These are phyloP conservation scores for Uromys caudimaculatus DNA, from an alignment of 2,797 vertebrate species.

Conservation along the genomic window DNA sequence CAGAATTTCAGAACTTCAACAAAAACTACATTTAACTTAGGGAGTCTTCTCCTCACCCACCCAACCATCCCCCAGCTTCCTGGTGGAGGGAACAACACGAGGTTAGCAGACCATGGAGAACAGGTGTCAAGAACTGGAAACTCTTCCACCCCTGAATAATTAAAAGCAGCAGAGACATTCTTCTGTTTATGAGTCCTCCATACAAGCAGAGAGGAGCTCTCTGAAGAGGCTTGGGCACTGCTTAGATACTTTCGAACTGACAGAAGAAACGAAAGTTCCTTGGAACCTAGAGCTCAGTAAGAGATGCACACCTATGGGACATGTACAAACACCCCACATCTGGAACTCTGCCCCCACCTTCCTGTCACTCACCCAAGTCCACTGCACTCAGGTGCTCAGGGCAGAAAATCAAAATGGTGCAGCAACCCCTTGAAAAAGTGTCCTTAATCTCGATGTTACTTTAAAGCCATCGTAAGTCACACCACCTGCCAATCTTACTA, in stretches of 20 bases:
- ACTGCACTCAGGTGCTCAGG: not conserved
- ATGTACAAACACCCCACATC: conserved; percentile 27
- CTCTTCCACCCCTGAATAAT: conserved; percentile 39
- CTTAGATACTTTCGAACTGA: conserved; percentile 8
- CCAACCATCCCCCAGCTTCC: not conserved
- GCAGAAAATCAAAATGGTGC: conserved; percentile 78
- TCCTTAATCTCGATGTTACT: conserved; percentile 83
- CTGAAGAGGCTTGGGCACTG: not conserved
- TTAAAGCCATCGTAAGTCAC: conserved; percentile 87
- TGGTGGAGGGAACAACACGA: not conserved
- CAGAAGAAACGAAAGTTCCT: not conserved
- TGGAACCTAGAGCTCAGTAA: not conserved
- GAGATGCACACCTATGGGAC: not conserved
- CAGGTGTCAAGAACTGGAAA: conserved; percentile 25
- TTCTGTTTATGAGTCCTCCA: not conserved
- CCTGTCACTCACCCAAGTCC: not conserved
- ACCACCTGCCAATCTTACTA: conserved; percentile 74
- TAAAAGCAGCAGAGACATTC: conserved; percentile 10
- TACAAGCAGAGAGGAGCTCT: not conserved
- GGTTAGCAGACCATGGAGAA: not conserved
- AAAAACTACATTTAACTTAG: conserved; percentile 42
- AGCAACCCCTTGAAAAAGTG: conserved; percentile 83
- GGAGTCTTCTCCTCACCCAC: not conserved
- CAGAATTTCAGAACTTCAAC: conserved; percentile 42
- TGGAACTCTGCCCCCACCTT: not conserved